Base-by-base conservation (phyloP, 92 coral and sea anemone species). In the Zoanthus sociatus region DNA sequence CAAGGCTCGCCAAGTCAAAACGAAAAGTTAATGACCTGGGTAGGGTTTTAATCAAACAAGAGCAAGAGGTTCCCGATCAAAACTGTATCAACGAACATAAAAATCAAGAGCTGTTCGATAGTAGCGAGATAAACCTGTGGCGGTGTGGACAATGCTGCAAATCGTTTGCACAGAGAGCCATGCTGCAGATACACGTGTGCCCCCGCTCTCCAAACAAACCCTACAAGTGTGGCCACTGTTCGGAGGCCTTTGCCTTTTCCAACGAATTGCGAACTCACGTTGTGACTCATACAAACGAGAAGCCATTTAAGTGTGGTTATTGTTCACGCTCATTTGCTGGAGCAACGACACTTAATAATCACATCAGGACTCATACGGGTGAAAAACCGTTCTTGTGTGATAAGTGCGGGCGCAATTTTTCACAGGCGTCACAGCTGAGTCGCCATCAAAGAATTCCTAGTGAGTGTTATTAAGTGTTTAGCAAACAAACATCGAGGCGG, bases 401-500 rank as follows among this genome's bases (percentile, higher is more conserved):
- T 56, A 97, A 92, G 56, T 97, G 99, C 91, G 91, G 92, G 48
- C 92, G 93, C 61, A 58, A 89, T 12, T 97, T 97, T 89, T 86
- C 97, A 16, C 99, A 97, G 77, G 96, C 96, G 67, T 95, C 98
- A n/a, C 99, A 97, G 74, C 94, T 97, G 70, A 97, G 99, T 91
- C 91, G 94, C 78, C 99, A 97, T 74, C 94, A 95, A 73, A 95
- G 90, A 37, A 84, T 94, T 16, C 96, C 95, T 20, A 92, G 95
- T 20, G 98, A 95, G 66, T 95, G 98, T 61, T 81, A 64, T 58
- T 81, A 50, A 66, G 42, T 6, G 37, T 9, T 30, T 44, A 5
- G 47, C 5, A 31, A 69, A 30, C 6, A 5, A 69, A 14, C 46
- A 69, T 7, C 13, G 46, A 69, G 31, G 46, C 7, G 4, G 9